Percentiles rank a stretch among this genome's conserved stretches.
Evolutionary conservation across 1,140 invertebrate species (phyloP).

Genomic region (Uloborus diversus): DNA sequence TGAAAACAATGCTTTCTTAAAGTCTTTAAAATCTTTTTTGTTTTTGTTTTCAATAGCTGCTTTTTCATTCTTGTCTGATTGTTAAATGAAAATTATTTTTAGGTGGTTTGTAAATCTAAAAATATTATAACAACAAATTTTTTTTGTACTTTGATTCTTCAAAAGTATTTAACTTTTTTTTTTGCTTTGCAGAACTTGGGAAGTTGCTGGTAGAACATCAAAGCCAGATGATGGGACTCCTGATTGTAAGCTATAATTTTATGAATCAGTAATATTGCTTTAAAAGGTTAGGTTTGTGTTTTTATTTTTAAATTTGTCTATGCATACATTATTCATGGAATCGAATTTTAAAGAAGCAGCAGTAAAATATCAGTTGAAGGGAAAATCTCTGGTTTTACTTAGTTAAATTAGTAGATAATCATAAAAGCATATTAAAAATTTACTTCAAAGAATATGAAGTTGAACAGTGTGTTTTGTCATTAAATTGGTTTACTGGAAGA

Average conservation of each 20-base stretch:
- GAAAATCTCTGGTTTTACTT: neutral
- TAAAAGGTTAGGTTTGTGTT: neutral
- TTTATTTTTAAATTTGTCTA: neutral
- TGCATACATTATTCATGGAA: no score
- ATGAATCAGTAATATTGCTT: neutral
- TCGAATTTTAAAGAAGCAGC: no score
- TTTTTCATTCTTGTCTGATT: neutral
- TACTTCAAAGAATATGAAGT: no score
- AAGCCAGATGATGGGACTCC: conserved; percentile 58
- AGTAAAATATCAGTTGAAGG: no score
- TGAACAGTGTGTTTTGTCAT: no score
- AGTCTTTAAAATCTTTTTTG: neutral
- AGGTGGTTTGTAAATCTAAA: neutral
- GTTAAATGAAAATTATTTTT: neutral
- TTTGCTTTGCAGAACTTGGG: conserved; percentile 62
- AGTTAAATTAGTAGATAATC: neutral
- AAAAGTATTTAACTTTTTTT: neutral
- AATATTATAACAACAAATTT: neutral
- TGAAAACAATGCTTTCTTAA: neutral
- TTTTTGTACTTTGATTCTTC: neutral
- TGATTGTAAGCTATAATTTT: conserved; percentile 59
- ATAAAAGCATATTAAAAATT: neutral
- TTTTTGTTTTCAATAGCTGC: neutral
- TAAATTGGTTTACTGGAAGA: no score
- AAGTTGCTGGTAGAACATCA: conserved; percentile 61